These are phyloP conservation scores for Piaya cayana DNA, from an alignment of 2,113 vertebrate species.

Conservation along the genomic window DNA sequence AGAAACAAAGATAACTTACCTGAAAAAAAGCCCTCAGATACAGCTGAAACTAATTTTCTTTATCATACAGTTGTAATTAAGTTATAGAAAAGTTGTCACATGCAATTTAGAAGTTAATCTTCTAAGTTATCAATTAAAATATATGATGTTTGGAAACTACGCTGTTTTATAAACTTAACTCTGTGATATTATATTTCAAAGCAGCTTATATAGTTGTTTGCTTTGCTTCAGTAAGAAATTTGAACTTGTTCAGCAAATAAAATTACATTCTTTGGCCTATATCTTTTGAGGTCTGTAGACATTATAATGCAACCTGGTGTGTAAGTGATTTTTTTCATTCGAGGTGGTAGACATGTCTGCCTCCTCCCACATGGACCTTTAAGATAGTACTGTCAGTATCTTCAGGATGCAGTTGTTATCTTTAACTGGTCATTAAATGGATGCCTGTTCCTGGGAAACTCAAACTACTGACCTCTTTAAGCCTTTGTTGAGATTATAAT, in stretches of 20 bases:
- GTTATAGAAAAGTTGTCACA: not conserved
- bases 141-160: not conserved
- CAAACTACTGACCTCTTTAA: conserved; percentile 29
- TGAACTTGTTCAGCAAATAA: not conserved
- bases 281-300: not conserved
- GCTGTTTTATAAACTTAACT: not conserved
- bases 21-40: not conserved
- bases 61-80: not conserved
- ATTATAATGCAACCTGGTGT: not conserved
- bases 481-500: conserved; percentile 38
- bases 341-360: not conserved
- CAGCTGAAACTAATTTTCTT: not conserved
- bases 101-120: not conserved
- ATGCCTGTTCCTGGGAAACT: not conserved
- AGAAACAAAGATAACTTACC: not conserved
- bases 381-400: not conserved
- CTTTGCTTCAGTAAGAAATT: not conserved
- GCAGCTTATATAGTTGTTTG: not conserved
- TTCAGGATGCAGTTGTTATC: not conserved
- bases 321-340: not conserved
- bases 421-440: conserved; percentile 3
- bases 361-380: not conserved
- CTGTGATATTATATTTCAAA: not conserved
- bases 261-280: not conserved
- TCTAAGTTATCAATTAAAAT: not conserved